phyloP scores from a whole-genome alignment of 2,888 invertebrate species.

The Eilema caniola region DNA sequence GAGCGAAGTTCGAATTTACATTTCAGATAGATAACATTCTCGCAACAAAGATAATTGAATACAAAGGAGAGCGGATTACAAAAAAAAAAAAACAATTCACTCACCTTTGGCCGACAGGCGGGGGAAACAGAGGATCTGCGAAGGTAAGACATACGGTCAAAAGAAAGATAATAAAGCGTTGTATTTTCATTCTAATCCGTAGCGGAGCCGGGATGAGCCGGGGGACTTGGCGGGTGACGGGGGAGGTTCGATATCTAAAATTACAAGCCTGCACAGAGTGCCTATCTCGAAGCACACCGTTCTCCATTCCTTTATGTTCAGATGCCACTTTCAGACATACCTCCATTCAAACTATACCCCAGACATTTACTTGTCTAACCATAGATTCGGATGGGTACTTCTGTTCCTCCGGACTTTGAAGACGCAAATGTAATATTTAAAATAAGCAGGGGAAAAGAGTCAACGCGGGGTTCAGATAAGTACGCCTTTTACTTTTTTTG shows the following conservation, averaged over 20 bases:
- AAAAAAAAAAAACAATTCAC: conserved; percentile 66
- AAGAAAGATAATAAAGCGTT: conserved; percentile 83
- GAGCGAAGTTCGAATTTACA: conserved; percentile 45
- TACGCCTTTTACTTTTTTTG: conserved; percentile 7
- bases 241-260: conserved; percentile 83
- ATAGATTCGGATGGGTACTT: conserved; percentile 64
- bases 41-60: conserved; percentile 60
- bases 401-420: conserved; percentile 47
- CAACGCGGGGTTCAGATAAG: conserved; percentile 10
- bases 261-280: conserved; percentile 82
- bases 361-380: conserved; percentile 74
- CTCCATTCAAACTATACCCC: conserved; percentile 77
- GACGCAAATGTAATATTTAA: conserved; percentile 50
- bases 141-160: conserved; percentile 83
- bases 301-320: conserved; percentile 80
- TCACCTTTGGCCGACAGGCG: conserved; percentile 62
- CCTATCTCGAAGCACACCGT: conserved; percentile 79
- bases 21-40: conserved; percentile 48
- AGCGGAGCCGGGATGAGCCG: conserved; percentile 68
- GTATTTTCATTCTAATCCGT: conserved; percentile 84
- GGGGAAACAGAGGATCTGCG: conserved; percentile 65
- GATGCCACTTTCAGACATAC: conserved; percentile 81
- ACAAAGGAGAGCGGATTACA: conserved; percentile 59
- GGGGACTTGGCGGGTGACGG: conserved; percentile 64
- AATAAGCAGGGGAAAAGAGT: conserved; percentile 41